Evolutionary conservation across 1,140 invertebrate species (phyloP).

Genomic region (Hyles euphorbiae): DNA sequence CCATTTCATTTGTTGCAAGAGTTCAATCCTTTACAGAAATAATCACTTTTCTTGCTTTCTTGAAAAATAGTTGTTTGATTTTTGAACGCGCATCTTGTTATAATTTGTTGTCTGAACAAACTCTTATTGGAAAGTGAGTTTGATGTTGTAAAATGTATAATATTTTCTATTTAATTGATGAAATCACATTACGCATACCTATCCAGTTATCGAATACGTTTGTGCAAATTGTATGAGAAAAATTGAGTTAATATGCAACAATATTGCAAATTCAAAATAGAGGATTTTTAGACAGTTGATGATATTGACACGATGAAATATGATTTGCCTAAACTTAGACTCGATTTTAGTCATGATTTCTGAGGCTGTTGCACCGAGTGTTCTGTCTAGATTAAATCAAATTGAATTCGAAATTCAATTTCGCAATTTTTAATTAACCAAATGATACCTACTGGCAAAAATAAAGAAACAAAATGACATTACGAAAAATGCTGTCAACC

Average conservation of each 20-base stretch:
- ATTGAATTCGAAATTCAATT: too few relatives aligned
- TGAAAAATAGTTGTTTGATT: conserved; percentile 28
- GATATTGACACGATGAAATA: too few relatives aligned
- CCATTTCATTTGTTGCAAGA: conserved; percentile 62
- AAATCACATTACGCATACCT: too few relatives aligned
- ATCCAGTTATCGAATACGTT: too few relatives aligned
- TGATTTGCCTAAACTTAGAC: too few relatives aligned
- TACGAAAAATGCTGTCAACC: conserved; percentile 34
- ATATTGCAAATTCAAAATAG: too few relatives aligned
- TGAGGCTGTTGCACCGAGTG: not conserved
- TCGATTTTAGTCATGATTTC: too few relatives aligned
- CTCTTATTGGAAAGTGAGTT: conserved; percentile 11
- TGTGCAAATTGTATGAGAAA: too few relatives aligned
- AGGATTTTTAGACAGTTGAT: too few relatives aligned
- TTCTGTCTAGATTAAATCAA: not conserved
- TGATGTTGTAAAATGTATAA: too few relatives aligned
- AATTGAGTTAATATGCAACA: too few relatives aligned
- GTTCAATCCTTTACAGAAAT: conserved; percentile 47
- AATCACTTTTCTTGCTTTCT: conserved; percentile 2
- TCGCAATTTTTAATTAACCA: not conserved
- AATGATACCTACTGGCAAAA: conserved; percentile 5
- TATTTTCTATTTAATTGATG: too few relatives aligned
- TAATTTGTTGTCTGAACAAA: conserved; percentile 57
- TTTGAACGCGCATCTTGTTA: conserved; percentile 62
- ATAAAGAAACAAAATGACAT: conserved; percentile 25